phyloP scores from a whole-genome alignment of 2,888 invertebrate species.

The Iselma pallidipennis region DNA sequence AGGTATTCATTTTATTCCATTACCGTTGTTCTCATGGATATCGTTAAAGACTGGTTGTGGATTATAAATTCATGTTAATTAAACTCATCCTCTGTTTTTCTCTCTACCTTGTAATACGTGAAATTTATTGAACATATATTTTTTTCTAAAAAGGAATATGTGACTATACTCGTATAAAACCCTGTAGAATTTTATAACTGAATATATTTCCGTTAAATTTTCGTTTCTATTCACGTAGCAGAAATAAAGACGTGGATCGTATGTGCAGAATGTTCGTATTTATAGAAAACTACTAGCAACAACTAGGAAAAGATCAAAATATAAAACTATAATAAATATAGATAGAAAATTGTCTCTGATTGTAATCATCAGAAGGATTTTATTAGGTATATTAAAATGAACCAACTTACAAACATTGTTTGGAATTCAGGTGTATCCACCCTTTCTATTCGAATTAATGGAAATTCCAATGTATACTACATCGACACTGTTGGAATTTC shows the following conservation, averaged over 20 bases:
- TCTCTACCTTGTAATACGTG: not conserved
- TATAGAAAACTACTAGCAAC: not conserved
- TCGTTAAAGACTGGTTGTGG: not conserved
- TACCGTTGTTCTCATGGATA: not conserved
- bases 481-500: conserved; percentile 17
- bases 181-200: not conserved
- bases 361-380: too few relatives aligned
- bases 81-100: not conserved
- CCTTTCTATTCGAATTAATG: conserved; percentile 9
- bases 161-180: not conserved
- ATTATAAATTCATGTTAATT: not conserved
- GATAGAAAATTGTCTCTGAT: not conserved
- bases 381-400: too few relatives aligned
- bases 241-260: conserved; percentile 10
- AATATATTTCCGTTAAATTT: conserved; percentile 5
- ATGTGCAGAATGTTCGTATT: conserved; percentile 8
- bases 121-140: too few relatives aligned
- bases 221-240: conserved; percentile 6
- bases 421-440: not conserved
- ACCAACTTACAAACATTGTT: too few relatives aligned
- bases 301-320: not conserved
- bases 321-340: not conserved
- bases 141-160: not conserved
- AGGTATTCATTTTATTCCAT: conserved; percentile 4
- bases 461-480: conserved; percentile 10